phyloP scores from a whole-genome alignment of 2,888 invertebrate genomes.

The Cremastinae sp. region DNA sequence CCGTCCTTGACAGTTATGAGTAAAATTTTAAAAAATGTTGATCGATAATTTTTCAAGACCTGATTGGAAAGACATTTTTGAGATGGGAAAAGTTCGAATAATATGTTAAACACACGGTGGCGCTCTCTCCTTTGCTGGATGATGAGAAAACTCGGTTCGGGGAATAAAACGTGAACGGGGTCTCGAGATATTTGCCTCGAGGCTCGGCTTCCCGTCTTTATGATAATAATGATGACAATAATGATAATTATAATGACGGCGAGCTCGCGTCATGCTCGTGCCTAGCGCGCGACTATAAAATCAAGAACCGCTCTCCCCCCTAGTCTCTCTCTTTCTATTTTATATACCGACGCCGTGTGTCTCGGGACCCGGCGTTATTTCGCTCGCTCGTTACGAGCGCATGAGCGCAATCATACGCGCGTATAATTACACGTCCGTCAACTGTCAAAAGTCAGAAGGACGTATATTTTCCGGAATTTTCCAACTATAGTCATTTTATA shows the following conservation, averaged over 20 bases:
- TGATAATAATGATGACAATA: constrained; percentile 56
- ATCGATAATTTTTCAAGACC: too few relatives aligned
- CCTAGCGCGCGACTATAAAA: constrained; percentile 70
- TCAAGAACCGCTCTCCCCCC: constrained; percentile 41
- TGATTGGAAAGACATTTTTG: too few relatives aligned
- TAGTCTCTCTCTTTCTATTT: constrained; percentile 20
- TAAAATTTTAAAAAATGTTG: too few relatives aligned
- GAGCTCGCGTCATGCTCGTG: constrained; percentile 70
- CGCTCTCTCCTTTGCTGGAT: neutral
- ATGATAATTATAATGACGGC: constrained; percentile 60
- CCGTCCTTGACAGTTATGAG: too few relatives aligned
- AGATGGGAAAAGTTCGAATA: too few relatives aligned
- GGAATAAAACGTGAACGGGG: constrained; percentile 35
- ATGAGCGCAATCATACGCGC: neutral
- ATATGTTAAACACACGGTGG: too few relatives aligned
- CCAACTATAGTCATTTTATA: too few relatives aligned
- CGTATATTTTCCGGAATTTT: too few relatives aligned
- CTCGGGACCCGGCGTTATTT: too few relatives aligned
- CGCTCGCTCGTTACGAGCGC: constrained; percentile 12
- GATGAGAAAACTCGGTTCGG: constrained; percentile 18
- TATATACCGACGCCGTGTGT: too few relatives aligned
- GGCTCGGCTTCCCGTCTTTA: constrained; percentile 47
- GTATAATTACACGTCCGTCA: constrained; percentile 2
- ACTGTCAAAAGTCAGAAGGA: constrained; percentile 12
- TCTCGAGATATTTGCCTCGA: constrained; percentile 41